Conservation (phyloP, 2,113 vertebrate species). For the Leptobrachium ailaonicum region DNA sequence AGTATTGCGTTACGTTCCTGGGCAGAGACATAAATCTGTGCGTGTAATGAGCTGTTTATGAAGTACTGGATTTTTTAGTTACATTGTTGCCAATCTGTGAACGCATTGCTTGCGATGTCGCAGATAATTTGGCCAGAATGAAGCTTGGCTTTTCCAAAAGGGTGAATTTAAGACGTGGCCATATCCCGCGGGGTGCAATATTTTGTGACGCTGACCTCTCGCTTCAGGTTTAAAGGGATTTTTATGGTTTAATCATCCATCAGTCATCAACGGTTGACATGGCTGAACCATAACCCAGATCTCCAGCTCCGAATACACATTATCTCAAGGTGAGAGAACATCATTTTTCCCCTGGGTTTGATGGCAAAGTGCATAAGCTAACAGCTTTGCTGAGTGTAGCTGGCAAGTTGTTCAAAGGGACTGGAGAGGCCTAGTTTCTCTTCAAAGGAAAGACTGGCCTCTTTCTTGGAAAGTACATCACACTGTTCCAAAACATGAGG, state of each 20-base stretch:
- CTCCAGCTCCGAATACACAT: neutral
- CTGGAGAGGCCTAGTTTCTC: neutral
- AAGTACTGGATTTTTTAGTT: slow-evolving; percentile 49
- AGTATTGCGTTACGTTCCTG: slow-evolving; percentile 33
- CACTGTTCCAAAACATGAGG: neutral
- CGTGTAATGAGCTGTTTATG: slow-evolving; percentile 55
- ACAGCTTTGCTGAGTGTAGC: neutral
- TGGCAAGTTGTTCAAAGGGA: neutral
- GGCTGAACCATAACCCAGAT: neutral
- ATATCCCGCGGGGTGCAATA: too few species aligned
- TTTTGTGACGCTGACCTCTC: neutral
- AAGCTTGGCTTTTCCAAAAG: too few species aligned
- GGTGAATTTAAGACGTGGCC: too few species aligned
- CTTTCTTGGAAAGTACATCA: neutral
- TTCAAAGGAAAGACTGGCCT: slow-evolving; percentile 1
- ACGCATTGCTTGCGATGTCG: slow-evolving; percentile 29
- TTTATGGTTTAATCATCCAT: too few species aligned
- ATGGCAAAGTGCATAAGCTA: neutral
- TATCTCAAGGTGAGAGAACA: neutral
- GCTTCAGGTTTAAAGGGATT: neutral
- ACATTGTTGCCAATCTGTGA: slow-evolving; percentile 46
- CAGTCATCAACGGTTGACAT: too few species aligned
- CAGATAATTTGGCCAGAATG: neutral
- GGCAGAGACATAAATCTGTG: neutral
- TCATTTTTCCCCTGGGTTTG: neutral